Evolutionary conservation across 2,888 invertebrate genomes (phyloP), one percentile per base, ranked within the genome.

Genomic region (Drosophila mimica): DNA sequence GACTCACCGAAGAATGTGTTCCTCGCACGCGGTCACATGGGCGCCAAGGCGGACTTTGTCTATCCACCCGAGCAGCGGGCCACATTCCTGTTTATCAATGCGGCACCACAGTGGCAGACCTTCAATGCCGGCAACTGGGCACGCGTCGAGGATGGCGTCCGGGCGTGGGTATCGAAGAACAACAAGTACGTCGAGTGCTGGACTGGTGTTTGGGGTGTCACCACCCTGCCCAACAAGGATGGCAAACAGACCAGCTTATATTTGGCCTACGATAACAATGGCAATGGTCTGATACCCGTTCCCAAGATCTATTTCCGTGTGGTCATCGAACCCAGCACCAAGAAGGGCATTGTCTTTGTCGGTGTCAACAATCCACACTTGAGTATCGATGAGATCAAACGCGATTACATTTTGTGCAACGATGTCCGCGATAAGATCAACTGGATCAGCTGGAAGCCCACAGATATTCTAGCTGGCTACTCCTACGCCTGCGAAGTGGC

Each of bases 101-200:
- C 92, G 0, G 94, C 94, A 0, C 94, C 95, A 0, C 94, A 95
- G 69, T 95, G 94, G 94, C 93, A 94, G 75, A 92, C 92, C 1
- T 94, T 95, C 79, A 95, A 95, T 82, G 94, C 92, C 0, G 94
- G 94, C 17, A 95, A 95, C 83, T 95, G 95, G 95, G 92, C 93
- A 15, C 75, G 85, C 2, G 90, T 94, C 11, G 95, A 95, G 90
- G 80, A 79, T 1, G 92, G 92, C 53, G 92, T 94, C 0, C 90
- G 95, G 48, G 83, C 89, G 4, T 94, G 93, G 75, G 94, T 94
- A 0, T 76, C 79, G 1, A 79, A 83, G 28, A 82, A 91, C 31
- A 81, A 87, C 2, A 82, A 92, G 15, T 83, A 93, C 56, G 82
- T 94, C 3, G 87, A 92, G 2, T 93, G 94, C 67, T 95, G 94